A percentile compares a stretch with the other conserved stretches of the same genome.
phyloP scores from a whole-genome alignment of 2,113 vertebrate genomes.

The Oenanthe melanoleuca region DNA sequence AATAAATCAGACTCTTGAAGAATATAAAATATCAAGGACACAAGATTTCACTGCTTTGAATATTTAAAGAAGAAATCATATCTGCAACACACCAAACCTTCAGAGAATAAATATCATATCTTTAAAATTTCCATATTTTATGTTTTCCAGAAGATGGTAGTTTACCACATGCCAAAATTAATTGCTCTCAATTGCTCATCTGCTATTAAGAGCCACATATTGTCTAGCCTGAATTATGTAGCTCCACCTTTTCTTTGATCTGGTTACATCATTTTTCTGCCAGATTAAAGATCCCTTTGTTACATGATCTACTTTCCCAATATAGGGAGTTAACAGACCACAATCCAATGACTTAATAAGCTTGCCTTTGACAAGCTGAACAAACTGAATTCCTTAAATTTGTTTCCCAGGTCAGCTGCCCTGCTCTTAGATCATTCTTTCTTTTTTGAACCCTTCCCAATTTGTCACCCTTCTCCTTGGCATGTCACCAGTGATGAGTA shows the following conservation, averaged over 20 bases:
- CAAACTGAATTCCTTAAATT: neutral
- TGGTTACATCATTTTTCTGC: conserved; percentile 1
- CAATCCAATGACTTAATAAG: neutral
- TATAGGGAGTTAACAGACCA: neutral
- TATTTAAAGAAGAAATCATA: neutral
- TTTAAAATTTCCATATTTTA: neutral
- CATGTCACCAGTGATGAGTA: neutral
- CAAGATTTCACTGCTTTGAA: neutral
- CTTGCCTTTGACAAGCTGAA: neutral
- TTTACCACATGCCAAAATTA: neutral
- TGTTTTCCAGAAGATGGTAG: neutral
- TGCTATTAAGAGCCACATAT: neutral
- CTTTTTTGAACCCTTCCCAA: neutral
- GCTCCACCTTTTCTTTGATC: conserved; percentile 29
- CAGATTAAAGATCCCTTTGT: conserved; percentile 29
- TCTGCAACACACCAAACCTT: neutral
- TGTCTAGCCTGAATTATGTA: neutral
- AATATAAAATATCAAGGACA: neutral
- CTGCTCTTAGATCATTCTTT: neutral
- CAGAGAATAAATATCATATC: neutral
- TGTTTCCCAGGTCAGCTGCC: neutral
- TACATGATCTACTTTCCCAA: conserved; percentile 20
- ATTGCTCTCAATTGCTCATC: neutral
- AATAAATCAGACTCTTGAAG: neutral
- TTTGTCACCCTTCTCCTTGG: neutral